Evolutionary conservation across 1,140 invertebrate genomes (phyloP).

Genomic region (Drosophila nannoptera): DNA sequence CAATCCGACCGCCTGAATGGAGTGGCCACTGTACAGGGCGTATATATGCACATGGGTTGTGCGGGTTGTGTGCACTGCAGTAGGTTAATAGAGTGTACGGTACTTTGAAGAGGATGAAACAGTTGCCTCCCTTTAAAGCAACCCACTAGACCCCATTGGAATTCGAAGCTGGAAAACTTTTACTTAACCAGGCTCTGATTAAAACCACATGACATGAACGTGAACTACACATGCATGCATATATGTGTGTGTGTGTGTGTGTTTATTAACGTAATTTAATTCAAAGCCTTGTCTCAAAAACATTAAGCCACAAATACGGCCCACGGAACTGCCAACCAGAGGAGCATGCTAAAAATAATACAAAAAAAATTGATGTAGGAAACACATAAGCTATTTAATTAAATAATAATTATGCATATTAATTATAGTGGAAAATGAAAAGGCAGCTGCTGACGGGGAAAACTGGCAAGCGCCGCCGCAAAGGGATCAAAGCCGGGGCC

Average conservation of each 20-base stretch:
- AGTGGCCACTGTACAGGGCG: too few species aligned
- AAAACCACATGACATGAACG: background rate
- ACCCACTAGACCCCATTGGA: background rate
- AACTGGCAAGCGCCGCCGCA: background rate
- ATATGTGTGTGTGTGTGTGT: background rate
- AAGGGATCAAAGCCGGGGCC: constrained; percentile 25
- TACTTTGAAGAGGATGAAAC: too few species aligned
- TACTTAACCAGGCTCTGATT: constrained; percentile 10
- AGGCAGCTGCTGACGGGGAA: background rate
- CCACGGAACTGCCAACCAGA: constrained; percentile 15
- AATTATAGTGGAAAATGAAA: constrained; percentile 17
- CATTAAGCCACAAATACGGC: constrained; percentile 23
- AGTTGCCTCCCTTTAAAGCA: background rate
- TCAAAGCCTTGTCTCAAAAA: constrained; percentile 16
- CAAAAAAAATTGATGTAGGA: background rate
- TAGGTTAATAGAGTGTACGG: too few species aligned
- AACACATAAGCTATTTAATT: constrained; percentile 21
- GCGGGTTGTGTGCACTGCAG: too few species aligned
- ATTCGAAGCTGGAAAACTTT: background rate
- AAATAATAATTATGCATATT: constrained; percentile 32
- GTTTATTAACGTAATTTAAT: constrained; percentile 15
- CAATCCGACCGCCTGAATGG: too few species aligned
- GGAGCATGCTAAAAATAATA: background rate
- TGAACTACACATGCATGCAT: background rate
- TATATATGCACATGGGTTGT: too few species aligned